These are phyloP conservation scores for Thryonomys swinderianus DNA, from an alignment of 2,113 vertebrate species.

Conservation along the genomic window DNA sequence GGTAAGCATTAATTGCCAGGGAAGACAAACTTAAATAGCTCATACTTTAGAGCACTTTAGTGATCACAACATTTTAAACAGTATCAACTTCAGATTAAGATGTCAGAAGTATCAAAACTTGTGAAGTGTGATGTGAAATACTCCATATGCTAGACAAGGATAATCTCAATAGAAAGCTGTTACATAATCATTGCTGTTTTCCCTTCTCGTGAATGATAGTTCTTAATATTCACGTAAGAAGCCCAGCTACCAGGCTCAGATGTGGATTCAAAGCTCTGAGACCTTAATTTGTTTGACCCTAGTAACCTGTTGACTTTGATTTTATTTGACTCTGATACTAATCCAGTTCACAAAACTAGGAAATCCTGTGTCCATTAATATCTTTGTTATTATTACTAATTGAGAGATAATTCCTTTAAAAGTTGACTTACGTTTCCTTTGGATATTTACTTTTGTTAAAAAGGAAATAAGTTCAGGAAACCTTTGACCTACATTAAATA, in stretches of 20 bases:
- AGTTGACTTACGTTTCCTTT: constrained; percentile 75
- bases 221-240: constrained; percentile 85
- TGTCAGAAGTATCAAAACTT: constrained; percentile 83
- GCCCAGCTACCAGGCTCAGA: constrained; percentile 77
- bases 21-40: constrained; percentile 83
- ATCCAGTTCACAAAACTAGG: constrained; percentile 77
- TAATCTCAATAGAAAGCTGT: constrained; percentile 83
- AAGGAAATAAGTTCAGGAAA: constrained; percentile 75
- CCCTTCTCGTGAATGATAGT: constrained; percentile 76
- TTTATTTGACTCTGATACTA: constrained; percentile 83
- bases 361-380: constrained; percentile 52
- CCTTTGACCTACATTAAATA: constrained; percentile 81
- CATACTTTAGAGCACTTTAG: constrained; percentile 83
- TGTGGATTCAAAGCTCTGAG: constrained; percentile 80
- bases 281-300: constrained; percentile 84
- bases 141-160: constrained; percentile 82
- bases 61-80: constrained; percentile 83
- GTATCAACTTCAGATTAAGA: constrained; percentile 86
- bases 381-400: constrained; percentile 63
- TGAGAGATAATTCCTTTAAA: constrained; percentile 77
- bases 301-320: constrained; percentile 79
- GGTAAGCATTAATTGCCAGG: constrained; percentile 73
- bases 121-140: constrained; percentile 84
- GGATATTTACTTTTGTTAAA: constrained; percentile 77
- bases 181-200: constrained; percentile 80